Conservation (phyloP, 2,113 vertebrate genomes). For the Paratilapia polleni region DNA sequence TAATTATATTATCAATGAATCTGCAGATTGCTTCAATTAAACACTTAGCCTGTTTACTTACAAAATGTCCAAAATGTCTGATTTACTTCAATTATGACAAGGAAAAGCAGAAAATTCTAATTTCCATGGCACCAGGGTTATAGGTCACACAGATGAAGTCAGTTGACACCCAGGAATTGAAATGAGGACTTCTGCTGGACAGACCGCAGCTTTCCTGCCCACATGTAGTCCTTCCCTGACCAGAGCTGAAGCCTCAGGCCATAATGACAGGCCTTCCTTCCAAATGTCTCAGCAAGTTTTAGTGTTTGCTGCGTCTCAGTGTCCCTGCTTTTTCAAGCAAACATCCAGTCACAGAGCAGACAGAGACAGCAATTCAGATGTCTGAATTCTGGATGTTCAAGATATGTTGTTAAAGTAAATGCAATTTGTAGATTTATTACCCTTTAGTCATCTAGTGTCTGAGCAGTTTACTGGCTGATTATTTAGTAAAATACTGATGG, state of each 20-base stretch:
- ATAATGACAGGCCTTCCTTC: slow-evolving; percentile 68
- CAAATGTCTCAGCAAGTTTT: slow-evolving; percentile 52
- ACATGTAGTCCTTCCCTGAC: slow-evolving; percentile 59
- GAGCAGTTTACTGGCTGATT: background rate
- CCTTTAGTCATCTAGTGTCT: background rate
- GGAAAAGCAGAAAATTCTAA: background rate
- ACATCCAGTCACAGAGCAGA: slow-evolving; percentile 6
- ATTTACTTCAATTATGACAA: background rate
- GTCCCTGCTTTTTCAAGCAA: background rate
- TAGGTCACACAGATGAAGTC: slow-evolving; percentile 50
- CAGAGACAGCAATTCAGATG: background rate
- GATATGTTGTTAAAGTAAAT: background rate
- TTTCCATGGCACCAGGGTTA: slow-evolving; percentile 24
- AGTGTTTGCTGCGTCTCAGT: slow-evolving; percentile 7
- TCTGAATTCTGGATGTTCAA: background rate
- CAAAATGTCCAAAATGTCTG: background rate
- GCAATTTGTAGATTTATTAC: background rate
- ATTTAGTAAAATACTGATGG: background rate
- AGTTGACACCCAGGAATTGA: slow-evolving; percentile 57
- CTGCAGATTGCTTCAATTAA: too few relatives aligned
- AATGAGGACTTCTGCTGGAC: slow-evolving; percentile 17
- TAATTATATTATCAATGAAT: too few relatives aligned
- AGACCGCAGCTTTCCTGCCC: slow-evolving; percentile 33
- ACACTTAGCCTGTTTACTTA: background rate
- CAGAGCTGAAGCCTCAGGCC: slow-evolving; percentile 44